Evolutionary conservation across 2,888 invertebrate species (phyloP).

Genomic region (Synergus itoensis): DNA sequence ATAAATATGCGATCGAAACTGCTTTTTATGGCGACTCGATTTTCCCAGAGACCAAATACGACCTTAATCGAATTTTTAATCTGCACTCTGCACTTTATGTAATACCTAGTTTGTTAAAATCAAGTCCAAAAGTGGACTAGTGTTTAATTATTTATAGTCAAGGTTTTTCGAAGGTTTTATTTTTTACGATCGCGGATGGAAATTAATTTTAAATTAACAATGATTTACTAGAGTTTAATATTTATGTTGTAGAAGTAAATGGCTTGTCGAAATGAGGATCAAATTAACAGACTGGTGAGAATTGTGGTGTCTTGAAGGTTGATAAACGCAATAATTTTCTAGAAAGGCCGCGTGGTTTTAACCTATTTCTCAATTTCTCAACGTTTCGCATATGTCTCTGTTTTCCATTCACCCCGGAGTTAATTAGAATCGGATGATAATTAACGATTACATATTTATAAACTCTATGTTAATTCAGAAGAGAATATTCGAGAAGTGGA

Average conservation of each 20-base stretch:
- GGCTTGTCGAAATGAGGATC: neutral
- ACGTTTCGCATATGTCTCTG: slow-evolving; percentile 2
- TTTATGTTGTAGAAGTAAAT: neutral
- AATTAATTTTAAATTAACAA: neutral
- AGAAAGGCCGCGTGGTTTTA: slow-evolving; percentile 5
- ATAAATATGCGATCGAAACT: slow-evolving; percentile 30
- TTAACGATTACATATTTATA: slow-evolving; percentile 14
- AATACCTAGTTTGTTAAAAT: neutral
- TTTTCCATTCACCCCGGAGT: neutral
- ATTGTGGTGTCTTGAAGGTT: slow-evolving; percentile 37
- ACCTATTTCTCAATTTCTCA: neutral
- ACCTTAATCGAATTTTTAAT: neutral
- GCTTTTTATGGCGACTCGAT: slow-evolving; percentile 45
- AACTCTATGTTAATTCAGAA: neutral
- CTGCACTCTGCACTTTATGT: neutral
- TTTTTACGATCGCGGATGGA: neutral
- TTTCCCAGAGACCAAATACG: slow-evolving; percentile 38
- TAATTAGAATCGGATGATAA: slow-evolving; percentile 27
- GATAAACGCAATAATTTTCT: slow-evolving; percentile 9
- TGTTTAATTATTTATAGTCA: neutral
- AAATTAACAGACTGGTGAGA: slow-evolving; percentile 45
- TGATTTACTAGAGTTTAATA: too few relatives aligned
- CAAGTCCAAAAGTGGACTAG: neutral
- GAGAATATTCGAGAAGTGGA: slow-evolving; percentile 7
- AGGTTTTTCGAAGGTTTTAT: neutral